Evolutionary conservation across 2,113 vertebrate genomes (phyloP).

Genomic region (Oryzias javanicus): DNA sequence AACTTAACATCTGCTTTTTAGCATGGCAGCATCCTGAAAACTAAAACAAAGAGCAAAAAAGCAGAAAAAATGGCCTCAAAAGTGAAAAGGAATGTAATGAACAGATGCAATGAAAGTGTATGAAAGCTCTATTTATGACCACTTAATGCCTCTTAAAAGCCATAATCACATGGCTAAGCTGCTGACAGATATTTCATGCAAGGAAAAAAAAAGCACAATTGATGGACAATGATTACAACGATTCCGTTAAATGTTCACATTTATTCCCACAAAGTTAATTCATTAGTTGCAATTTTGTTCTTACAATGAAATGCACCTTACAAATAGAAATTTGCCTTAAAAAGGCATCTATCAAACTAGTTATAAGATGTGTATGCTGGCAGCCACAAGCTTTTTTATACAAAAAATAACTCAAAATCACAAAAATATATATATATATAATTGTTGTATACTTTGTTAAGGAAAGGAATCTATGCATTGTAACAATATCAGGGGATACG

Average conservation of each 20-base stretch:
- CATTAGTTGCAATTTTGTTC: constrained; percentile 11
- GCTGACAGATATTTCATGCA: constrained; percentile 5
- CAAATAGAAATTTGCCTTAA: constrained; percentile 16
- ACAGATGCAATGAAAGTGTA: constrained; percentile 4
- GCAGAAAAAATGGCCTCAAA: constrained; percentile 30
- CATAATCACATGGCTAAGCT: constrained; percentile 16
- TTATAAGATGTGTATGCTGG: constrained; percentile 4
- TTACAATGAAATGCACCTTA: constrained; percentile 23
- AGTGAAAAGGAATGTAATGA: constrained; percentile 17
- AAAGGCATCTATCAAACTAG: background rate
- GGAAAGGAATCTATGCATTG: constrained; percentile 69
- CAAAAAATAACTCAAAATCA: constrained; percentile 11
- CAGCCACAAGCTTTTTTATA: constrained; percentile 5
- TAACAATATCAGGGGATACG: constrained; percentile 32
- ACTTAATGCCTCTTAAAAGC: constrained; percentile 10
- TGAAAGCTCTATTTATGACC: constrained; percentile 1
- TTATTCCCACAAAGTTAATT: background rate
- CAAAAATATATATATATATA: constrained; percentile 10
- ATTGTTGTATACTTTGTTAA: constrained; percentile 17
- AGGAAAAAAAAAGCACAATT: constrained; percentile 42
- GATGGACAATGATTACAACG: background rate
- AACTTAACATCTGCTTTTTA: constrained; percentile 11
- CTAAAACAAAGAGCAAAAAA: background rate
- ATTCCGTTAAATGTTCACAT: constrained; percentile 12
- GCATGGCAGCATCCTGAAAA: constrained; percentile 11